Conservation (phyloP, 2,113 vertebrate genomes). For the Forbesichthys papilliferus region DNA sequence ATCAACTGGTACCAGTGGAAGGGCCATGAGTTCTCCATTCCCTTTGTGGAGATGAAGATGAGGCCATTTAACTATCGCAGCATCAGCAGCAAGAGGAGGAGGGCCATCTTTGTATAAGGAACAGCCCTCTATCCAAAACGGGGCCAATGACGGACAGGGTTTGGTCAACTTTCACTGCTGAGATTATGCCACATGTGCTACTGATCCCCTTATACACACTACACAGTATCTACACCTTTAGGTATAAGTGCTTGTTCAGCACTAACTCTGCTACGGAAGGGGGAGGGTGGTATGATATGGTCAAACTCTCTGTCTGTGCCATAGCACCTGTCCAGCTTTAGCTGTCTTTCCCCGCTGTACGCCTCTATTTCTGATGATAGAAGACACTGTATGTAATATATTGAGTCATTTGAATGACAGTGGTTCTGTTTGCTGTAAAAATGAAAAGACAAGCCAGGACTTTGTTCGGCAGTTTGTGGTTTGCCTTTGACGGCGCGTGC, state of each 20-base stretch:
- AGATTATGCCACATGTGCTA: slow-evolving; percentile 27
- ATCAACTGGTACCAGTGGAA: slow-evolving; percentile 99
- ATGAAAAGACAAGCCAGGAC: slow-evolving; percentile 46
- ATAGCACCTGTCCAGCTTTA: slow-evolving; percentile 36
- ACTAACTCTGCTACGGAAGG: background rate
- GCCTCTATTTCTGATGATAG: slow-evolving; percentile 47
- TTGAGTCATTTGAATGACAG: slow-evolving; percentile 69
- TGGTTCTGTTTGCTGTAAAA: slow-evolving; percentile 65
- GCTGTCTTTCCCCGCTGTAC: slow-evolving; percentile 62
- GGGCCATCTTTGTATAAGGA: slow-evolving; percentile 82
- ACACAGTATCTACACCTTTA: background rate
- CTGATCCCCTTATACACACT: slow-evolving; percentile 16
- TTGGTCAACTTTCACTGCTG: slow-evolving; percentile 35
- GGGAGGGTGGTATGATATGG: slow-evolving; percentile 18
- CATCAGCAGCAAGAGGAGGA: slow-evolving; percentile 84
- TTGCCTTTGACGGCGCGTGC: slow-evolving; percentile 50
- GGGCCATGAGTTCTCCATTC: slow-evolving; percentile 97
- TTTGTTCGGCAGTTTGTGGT: slow-evolving; percentile 42
- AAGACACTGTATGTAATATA: slow-evolving; percentile 72
- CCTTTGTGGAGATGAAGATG: slow-evolving; percentile 99
- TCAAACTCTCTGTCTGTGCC: slow-evolving; percentile 14
- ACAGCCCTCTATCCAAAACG: slow-evolving; percentile 4
- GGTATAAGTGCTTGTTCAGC: background rate
- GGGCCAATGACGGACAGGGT: slow-evolving; percentile 42
- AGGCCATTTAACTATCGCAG: slow-evolving; percentile 89